phyloP scores from a whole-genome alignment of 2,888 invertebrate species.

The Germaria angustata region DNA sequence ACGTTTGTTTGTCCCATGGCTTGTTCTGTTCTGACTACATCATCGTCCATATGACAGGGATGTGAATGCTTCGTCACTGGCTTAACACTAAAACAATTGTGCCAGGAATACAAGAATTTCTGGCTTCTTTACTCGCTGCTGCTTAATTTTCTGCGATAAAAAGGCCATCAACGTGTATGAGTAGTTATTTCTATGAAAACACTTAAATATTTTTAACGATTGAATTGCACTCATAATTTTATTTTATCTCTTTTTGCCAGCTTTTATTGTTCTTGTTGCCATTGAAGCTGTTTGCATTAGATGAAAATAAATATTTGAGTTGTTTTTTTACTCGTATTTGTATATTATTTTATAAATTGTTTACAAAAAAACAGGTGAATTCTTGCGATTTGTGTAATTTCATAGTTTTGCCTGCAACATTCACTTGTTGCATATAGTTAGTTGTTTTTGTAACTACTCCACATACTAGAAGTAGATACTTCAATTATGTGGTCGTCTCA shows the following conservation, averaged over 20 bases:
- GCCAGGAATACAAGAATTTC: constrained; percentile 57
- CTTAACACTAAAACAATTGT: neutral
- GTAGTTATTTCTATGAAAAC: constrained; percentile 48
- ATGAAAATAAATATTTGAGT: constrained; percentile 30
- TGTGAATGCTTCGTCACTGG: neutral
- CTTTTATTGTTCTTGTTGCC: neutral
- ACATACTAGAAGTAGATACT: neutral
- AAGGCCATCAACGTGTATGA: constrained; percentile 28
- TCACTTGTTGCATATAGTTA: constrained; percentile 41
- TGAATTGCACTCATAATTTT: constrained; percentile 68
- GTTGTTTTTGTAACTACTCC: neutral
- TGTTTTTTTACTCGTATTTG: neutral
- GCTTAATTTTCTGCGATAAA: neutral
- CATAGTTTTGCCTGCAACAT: constrained; percentile 11
- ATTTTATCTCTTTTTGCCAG: neutral
- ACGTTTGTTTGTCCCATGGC: constrained; percentile 20
- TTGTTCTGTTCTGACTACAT: constrained; percentile 16
- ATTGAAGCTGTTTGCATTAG: constrained; percentile 36
- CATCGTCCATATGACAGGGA: constrained; percentile 28
- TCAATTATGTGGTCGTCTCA: constrained; percentile 10
- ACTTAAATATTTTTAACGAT: constrained; percentile 64
- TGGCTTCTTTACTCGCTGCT: constrained; percentile 36
- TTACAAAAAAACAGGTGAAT: constrained; percentile 55
- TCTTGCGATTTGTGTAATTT: constrained; percentile 37
- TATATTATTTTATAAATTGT: too few relatives aligned